A percentile compares a stretch with the other conserved stretches of the same genome.
Conservation (phyloP, 2,113 vertebrate genomes). For the Amazona vittata region DNA sequence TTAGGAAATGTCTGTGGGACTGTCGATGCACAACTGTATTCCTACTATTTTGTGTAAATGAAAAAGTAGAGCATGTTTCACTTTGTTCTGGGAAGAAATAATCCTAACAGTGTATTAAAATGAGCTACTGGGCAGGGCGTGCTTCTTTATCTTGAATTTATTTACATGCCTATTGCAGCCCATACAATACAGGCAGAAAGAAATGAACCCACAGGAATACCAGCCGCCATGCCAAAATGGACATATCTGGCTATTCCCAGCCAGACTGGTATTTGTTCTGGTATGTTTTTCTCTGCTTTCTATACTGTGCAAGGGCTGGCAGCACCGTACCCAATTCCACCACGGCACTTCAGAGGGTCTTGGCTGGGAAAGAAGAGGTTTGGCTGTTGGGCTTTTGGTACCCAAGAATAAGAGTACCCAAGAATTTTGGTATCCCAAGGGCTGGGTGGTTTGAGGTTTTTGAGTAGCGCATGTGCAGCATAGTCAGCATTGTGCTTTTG, state of each 20-base stretch:
- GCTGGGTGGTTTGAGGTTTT: not conserved
- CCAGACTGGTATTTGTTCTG: not conserved
- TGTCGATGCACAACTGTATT: not conserved
- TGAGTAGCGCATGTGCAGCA: not conserved
- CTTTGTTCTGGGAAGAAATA: not conserved
- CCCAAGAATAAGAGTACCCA: not conserved
- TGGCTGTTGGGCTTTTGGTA: not conserved
- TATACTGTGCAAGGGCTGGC: not conserved
- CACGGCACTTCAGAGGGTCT: not conserved
- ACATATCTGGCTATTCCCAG: not conserved
- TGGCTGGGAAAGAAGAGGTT: not conserved
- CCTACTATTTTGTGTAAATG: not conserved
- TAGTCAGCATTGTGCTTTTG: not conserved
- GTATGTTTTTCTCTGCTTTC: not conserved
- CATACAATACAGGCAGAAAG: not conserved
- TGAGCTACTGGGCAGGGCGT: not conserved
- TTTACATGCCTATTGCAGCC: not conserved
- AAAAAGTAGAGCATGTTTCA: not conserved
- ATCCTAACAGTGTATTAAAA: not conserved
- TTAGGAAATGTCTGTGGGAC: not conserved
- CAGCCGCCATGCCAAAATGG: not conserved
- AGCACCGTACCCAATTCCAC: accelerated
- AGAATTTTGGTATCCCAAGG: not conserved
- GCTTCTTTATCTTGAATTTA: not conserved
- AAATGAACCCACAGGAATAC: not conserved